Evolutionary conservation across 1,140 invertebrate species (phyloP).

Genomic region (Diachasmimorpha longicaudata): DNA sequence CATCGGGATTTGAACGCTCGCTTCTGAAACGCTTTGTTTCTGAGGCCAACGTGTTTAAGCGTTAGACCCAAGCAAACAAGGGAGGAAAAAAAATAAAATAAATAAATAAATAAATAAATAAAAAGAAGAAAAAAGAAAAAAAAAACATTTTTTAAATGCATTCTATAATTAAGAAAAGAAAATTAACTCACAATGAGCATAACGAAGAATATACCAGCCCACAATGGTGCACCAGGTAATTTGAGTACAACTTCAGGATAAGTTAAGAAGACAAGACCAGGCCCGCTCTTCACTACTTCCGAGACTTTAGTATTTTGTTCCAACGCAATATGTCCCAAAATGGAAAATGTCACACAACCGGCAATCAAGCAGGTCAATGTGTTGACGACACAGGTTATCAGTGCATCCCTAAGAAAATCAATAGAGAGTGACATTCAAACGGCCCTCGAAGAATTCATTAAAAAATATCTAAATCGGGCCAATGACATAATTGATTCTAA

Average conservation of each 20-base stretch:
- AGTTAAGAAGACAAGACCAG: constrained; percentile 72
- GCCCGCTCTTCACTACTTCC: constrained; percentile 69
- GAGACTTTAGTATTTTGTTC: constrained; percentile 63
- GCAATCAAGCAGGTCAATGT: constrained; percentile 70
- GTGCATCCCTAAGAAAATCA: constrained; percentile 63
- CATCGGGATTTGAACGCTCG: no score
- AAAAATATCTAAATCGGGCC: no score
- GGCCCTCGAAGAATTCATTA: no score
- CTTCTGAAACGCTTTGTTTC: no score
- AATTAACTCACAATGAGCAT: constrained; percentile 67
- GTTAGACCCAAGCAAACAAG: no score
- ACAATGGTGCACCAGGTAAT: constrained; percentile 68
- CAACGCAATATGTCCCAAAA: constrained; percentile 69
- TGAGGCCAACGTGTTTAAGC: no score
- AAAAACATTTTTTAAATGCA: neutral
- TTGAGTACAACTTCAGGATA: constrained; percentile 73
- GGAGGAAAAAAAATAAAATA: no score
- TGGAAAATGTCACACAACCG: constrained; percentile 70
- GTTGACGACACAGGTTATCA: constrained; percentile 72
- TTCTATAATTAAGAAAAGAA: no score
- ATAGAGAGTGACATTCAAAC: constrained; percentile 9
- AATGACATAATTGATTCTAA: no score
- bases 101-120: no score
- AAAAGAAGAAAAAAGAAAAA: neutral
- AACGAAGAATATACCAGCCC: constrained; percentile 71